phyloP scores from a whole-genome alignment of 2,113 vertebrate genomes.

The Amphilophus citrinellus region DNA sequence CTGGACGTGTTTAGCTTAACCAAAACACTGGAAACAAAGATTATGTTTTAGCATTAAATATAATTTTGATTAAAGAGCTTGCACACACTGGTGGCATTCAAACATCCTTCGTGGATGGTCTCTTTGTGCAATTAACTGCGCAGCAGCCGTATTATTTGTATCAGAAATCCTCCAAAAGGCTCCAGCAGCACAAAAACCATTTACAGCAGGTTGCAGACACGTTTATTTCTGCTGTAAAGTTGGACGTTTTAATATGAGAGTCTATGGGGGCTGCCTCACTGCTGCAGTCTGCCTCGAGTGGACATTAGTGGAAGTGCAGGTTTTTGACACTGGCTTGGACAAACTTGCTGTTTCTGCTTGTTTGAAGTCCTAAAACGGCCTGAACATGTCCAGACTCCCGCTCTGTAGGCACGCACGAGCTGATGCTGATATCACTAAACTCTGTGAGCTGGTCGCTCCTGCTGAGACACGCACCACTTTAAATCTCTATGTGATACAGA shows the following conservation, averaged over 20 bases:
- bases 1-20: neutral
- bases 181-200: neutral
- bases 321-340: fast-evolving
- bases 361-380: neutral
- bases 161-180: neutral
- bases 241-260: neutral
- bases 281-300: no score
- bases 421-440: neutral
- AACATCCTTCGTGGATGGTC: neutral
- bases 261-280: neutral
- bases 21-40: neutral
- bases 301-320: neutral
- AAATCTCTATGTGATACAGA: neutral
- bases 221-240: neutral
- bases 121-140: neutral
- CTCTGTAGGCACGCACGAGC: neutral
- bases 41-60: neutral
- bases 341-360: neutral
- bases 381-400: neutral
- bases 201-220: neutral
- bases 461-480: neutral
- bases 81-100: neutral
- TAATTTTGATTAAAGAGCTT: neutral
- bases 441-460: neutral
- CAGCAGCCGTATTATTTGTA: neutral